A percentile compares a stretch with the other conserved stretches of the same genome.
Evolutionary conservation across 2,113 vertebrate species (phyloP).

Genomic region (Tachysurus fulvidraco): DNA sequence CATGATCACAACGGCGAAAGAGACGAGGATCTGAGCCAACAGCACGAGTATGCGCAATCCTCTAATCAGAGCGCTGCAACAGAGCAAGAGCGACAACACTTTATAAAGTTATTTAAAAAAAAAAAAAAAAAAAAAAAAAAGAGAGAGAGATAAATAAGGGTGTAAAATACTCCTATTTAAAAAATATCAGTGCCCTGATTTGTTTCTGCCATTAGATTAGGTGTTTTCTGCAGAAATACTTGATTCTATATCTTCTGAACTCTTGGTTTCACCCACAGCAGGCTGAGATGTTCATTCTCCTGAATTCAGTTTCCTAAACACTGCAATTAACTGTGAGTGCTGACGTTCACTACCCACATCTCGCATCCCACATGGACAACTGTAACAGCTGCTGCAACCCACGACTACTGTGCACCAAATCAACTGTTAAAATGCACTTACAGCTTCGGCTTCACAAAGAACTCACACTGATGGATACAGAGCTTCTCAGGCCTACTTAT

Average conservation of each 20-base stretch:
- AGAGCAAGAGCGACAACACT: not conserved
- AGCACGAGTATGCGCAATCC: constrained; percentile 80
- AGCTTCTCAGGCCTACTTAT: not conserved
- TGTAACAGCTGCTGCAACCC: not conserved
- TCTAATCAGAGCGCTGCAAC: constrained; percentile 63
- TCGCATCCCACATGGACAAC: not conserved
- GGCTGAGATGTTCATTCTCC: not conserved
- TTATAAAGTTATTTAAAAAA: not conserved
- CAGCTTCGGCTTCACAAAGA: not conserved
- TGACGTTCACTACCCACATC: too few species aligned
- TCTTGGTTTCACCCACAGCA: not conserved
- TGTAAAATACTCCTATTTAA: too few species aligned
- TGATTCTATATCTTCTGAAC: not conserved
- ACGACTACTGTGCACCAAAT: not conserved
- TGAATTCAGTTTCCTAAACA: not conserved
- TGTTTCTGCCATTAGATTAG: too few species aligned
- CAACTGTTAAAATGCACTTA: not conserved
- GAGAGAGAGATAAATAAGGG: not conserved
- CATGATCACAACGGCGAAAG: constrained; percentile 84
- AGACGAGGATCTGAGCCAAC: constrained; percentile 83
- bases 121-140: not conserved
- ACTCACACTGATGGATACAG: not conserved
- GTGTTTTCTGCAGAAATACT: not conserved
- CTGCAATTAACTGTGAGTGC: not conserved
- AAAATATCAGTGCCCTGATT: not conserved